phyloP scores from a whole-genome alignment of 2,113 vertebrate genomes.

The Pantherophis guttatus region DNA sequence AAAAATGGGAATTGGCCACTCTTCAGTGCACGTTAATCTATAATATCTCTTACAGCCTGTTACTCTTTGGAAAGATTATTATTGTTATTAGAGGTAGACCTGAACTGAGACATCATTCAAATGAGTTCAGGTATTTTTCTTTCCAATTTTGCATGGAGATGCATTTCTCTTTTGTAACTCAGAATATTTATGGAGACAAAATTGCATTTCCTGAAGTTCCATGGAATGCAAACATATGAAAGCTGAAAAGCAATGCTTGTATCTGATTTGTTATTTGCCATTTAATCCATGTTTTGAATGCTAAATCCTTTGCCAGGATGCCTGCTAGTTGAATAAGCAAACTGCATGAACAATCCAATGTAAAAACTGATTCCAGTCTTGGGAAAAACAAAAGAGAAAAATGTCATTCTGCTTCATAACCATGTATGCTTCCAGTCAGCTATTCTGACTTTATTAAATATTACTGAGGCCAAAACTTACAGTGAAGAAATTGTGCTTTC shows the following conservation, averaged over 20 bases:
- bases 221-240: neutral
- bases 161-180: neutral
- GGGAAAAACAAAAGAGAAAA: slow-evolving; percentile 42
- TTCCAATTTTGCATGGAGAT: accelerated
- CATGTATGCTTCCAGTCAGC: slow-evolving; percentile 38
- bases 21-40: neutral
- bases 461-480: slow-evolving; percentile 7
- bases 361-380: slow-evolving; percentile 21
- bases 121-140: neutral
- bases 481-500: slow-evolving; percentile 13
- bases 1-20: neutral
- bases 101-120: neutral
- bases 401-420: slow-evolving; percentile 6
- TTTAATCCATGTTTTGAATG: slow-evolving; percentile 6
- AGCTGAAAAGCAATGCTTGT: neutral
- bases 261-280: neutral
- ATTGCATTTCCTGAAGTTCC: neutral
- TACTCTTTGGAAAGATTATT: neutral
- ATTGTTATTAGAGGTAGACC: neutral
- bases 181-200: neutral
- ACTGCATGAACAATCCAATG: slow-evolving; percentile 9
- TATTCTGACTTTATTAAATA: slow-evolving; percentile 38
- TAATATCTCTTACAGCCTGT: slow-evolving; percentile 10
- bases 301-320: slow-evolving; percentile 17
- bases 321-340: neutral